These are phyloP conservation scores for Xyrichtys novacula DNA, from an alignment of 2,797 vertebrate species.

Conservation along the genomic window DNA sequence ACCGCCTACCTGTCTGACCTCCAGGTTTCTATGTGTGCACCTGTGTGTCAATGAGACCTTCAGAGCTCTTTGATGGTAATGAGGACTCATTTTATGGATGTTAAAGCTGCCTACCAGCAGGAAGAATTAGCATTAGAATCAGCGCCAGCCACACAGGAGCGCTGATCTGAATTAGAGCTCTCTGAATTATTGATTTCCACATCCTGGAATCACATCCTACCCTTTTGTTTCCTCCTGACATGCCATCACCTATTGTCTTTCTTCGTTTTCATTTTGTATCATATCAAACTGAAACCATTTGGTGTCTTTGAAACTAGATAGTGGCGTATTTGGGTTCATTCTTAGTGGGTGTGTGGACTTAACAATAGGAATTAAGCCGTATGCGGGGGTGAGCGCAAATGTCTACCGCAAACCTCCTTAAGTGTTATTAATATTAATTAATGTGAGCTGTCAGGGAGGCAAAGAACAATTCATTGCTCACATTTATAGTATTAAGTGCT, in stretches of 20 bases:
- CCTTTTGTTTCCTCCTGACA: constrained; percentile 5
- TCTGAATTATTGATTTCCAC: constrained; percentile 81
- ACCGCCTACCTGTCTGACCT: constrained; percentile 39
- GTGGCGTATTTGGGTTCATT: neutral
- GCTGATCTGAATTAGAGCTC: constrained; percentile 75
- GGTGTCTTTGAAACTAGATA: neutral
- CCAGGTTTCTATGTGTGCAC: constrained; percentile 8
- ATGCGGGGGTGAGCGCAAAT: rapidly evolving
- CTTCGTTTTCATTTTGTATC: neutral
- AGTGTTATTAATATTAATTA: constrained; percentile 84
- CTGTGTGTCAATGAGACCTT: constrained; percentile 21
- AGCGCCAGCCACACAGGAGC: constrained; percentile 66
- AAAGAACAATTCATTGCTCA: constrained; percentile 77
- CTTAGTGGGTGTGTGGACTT: rapidly evolving
- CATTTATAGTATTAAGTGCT: constrained; percentile 76
- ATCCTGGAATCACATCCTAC: constrained; percentile 53
- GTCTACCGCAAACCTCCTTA: constrained; percentile 60
- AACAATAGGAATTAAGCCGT: rapidly evolving
- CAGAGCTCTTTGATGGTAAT: constrained; percentile 56
- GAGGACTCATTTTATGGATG: constrained; percentile 65
- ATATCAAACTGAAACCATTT: constrained; percentile 59
- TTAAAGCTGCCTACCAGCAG: constrained; percentile 58
- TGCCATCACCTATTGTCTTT: constrained; percentile 3
- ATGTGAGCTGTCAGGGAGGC: constrained; percentile 73
- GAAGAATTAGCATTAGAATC: constrained; percentile 64